Conservation (phyloP, 2,113 vertebrate genomes). For the Rousettus leschenaultii region DNA sequence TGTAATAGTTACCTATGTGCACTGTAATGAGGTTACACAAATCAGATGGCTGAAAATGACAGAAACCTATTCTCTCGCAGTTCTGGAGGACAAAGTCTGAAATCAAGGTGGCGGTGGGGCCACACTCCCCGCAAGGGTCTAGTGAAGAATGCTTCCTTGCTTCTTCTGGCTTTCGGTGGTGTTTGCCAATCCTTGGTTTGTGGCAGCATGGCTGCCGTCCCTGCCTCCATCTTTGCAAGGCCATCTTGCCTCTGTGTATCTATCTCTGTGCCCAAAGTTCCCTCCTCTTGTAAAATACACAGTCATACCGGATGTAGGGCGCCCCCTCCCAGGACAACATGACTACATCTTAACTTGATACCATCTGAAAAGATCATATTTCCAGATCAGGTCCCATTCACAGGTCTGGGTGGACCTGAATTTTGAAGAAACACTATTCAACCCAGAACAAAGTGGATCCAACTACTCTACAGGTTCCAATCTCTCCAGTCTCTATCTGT, state of each 20-base stretch:
- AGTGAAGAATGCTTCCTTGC: background rate
- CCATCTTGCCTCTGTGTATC: background rate
- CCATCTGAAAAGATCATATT: background rate
- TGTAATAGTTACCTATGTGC: background rate
- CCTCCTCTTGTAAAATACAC: background rate
- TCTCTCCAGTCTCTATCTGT: background rate
- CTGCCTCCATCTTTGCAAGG: background rate
- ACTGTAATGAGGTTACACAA: background rate
- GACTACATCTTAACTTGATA: background rate
- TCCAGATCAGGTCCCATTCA: background rate
- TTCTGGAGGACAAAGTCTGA: background rate
- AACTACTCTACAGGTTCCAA: background rate
- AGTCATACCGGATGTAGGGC: background rate
- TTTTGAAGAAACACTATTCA: background rate
- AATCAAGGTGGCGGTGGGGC: background rate
- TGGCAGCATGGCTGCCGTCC: rapidly evolving
- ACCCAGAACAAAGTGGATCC: background rate
- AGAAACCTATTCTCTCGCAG: background rate
- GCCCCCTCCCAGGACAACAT: background rate
- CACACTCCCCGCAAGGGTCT: too few species aligned
- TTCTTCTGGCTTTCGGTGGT: background rate
- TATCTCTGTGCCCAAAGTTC: background rate
- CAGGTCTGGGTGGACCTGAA: background rate
- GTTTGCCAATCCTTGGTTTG: background rate
- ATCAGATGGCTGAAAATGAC: background rate